Percentiles rank a stretch among this genome's conserved stretches.
Conservation (phyloP, 2,888 invertebrate species). For the Carterocephalus palaemon region DNA sequence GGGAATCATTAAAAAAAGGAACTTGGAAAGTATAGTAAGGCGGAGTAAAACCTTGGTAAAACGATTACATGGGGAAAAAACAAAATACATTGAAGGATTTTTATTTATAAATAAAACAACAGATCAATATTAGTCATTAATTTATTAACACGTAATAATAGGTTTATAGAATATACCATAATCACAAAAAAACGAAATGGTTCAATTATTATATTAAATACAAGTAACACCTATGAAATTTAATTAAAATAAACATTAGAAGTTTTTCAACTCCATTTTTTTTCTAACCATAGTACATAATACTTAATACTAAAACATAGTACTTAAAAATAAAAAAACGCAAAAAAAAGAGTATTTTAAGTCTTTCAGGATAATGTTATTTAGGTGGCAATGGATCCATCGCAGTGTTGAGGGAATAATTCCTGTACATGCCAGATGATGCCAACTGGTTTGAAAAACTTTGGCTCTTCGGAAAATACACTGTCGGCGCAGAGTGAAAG, state of each 20-base stretch:
- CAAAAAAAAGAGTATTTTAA: background rate
- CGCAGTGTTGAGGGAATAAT: constrained; percentile 88
- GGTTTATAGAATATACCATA: background rate
- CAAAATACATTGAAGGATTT: too few species aligned
- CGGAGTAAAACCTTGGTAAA: too few species aligned
- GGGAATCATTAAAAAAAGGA: background rate
- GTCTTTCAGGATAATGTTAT: constrained; percentile 25
- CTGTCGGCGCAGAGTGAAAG: constrained; percentile 83
- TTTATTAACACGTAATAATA: background rate
- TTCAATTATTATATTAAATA: too few species aligned
- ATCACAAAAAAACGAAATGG: background rate
- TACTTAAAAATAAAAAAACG: constrained; percentile 2
- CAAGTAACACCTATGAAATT: too few species aligned
- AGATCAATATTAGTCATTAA: background rate
- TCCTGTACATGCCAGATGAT: constrained; percentile 88
- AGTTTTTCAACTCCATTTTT: too few species aligned
- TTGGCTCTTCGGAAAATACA: constrained; percentile 84
- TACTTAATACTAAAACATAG: background rate
- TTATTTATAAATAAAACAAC: too few species aligned
- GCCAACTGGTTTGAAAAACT: constrained; percentile 83
- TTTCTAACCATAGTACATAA: too few species aligned
- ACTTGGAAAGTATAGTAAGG: too few species aligned
- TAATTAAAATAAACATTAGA: too few species aligned
- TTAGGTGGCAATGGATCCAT: constrained; percentile 59
- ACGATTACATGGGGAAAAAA: too few species aligned